Base-by-base conservation (phyloP, 2,888 invertebrate species). In the Athetis lepigone region DNA sequence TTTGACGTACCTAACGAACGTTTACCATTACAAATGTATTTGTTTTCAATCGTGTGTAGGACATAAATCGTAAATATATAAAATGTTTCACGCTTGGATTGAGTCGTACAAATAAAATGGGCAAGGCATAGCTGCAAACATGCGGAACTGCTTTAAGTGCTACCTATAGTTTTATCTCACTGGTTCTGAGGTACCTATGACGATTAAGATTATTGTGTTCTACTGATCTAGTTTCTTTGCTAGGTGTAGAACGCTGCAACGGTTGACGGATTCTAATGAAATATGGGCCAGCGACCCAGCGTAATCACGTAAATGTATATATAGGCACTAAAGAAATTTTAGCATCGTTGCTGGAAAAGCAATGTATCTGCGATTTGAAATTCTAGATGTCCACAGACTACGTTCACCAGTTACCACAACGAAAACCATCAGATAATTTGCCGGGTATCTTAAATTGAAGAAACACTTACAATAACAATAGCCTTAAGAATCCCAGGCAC, bases 391-490 rank as follows among this genome's bases (percentile, higher is more conserved):
- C 25, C 33, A 33, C 29, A 33, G 1, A 0, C 13, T 0, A 33
- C 13, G 13, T 4, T 33, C 11, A 33, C 33, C 33, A 33, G 13
- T 4, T 33, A 33, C 13, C 4, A 33, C 1, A 33, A 13, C 33
- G 25, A n/a, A n/a, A n/a, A n/a, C 6, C 13, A 2, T 8, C 13
- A 33, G 33, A 4, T 13, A 13, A 13, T 33, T 33, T 33, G 13
- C 33, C 13, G 13, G 33, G 13, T 13, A 13, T 13, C 33, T 33
- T 33, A 33, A 13, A 33, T 4, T 23, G 5, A 4, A 23, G 21
- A n/a, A 37, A 9, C 60, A 92, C 94, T 92, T 75, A 94, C 94
- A 77, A 91, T 82, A 39, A 90, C 87, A 51, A 85, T 70, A 65
- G 78, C 74, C 79, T 93, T 93, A 23, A 94, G 66, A 21, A 93